A percentile compares a stretch with the other conserved stretches of the same genome.
Conservation (phyloP, 2,113 vertebrate genomes). For the Aegithalos caudatus region DNA sequence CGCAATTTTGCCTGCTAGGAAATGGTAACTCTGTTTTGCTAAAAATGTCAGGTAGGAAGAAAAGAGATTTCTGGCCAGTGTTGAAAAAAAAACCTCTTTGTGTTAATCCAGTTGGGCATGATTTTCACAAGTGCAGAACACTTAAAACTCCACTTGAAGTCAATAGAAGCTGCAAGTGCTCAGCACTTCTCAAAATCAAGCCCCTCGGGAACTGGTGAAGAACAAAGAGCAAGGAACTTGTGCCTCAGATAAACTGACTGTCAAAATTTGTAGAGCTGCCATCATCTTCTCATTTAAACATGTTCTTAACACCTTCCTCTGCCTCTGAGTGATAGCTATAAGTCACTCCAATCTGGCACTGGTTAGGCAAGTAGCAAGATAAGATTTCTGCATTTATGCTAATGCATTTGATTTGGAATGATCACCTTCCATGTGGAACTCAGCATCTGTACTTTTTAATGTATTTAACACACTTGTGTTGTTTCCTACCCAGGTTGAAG, state of each 20-base stretch:
- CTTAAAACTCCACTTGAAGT: slow-evolving; percentile 64
- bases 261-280: slow-evolving; percentile 66
- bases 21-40: slow-evolving; percentile 16
- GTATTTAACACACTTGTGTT: neutral
- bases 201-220: slow-evolving; percentile 32
- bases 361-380: slow-evolving; percentile 44
- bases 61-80: slow-evolving; percentile 25
- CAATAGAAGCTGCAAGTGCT: slow-evolving; percentile 62
- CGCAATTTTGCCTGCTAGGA: neutral
- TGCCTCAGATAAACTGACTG: slow-evolving; percentile 57
- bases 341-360: slow-evolving; percentile 64
- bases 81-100: slow-evolving; percentile 54
- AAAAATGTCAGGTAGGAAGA: slow-evolving; percentile 29
- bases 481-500: neutral
- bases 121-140: slow-evolving; percentile 54
- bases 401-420: slow-evolving; percentile 33
- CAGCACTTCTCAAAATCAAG: slow-evolving; percentile 56
- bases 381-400: slow-evolving; percentile 54
- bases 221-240: slow-evolving; percentile 67
- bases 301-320: slow-evolving; percentile 63
- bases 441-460: neutral
- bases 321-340: slow-evolving; percentile 64
- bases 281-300: slow-evolving; percentile 60
- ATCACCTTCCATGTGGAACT: neutral
- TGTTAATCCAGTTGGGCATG: slow-evolving; percentile 55